Base-by-base conservation (phyloP, 2,113 vertebrate genomes). In the Irena cyanogastra region DNA sequence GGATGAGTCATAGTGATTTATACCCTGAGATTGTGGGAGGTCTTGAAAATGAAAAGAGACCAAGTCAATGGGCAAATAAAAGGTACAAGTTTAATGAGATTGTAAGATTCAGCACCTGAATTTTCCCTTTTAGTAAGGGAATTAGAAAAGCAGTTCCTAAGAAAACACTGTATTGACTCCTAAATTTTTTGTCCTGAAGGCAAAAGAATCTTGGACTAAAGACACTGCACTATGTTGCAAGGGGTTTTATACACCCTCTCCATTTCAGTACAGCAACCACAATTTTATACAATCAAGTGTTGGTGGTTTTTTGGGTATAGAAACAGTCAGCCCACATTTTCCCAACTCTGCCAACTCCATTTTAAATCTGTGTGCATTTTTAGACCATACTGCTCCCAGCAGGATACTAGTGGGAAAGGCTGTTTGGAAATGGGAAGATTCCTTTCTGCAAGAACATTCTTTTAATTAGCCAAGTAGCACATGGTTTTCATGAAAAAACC, bases 1-100 rank as follows among this genome's bases (percentile, higher is more conserved):
- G 95, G 88, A 94, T 95, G 81, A 93, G 28, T 83, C 33, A 69
- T 87, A 85, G 74, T 87, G 83, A 92, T 77, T 90, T 84, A 83
- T 85, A 94, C 95, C 95, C 96, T 97, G 96, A 97, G 96, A 94
- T 56, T 92, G 78, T 68, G 89, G 74, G 94, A 94, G 71, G 60
- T 70, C 84, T 84, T 93, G 42, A 56, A 74, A 83, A 89, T 33
- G 8, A 88, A 65, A 69, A 60, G 71, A 90, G 50, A 89, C 81
- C 47, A 83, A 10, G 13, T 80, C 47, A 90, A 87, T 3, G 57
- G 78, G 52, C 66, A 83, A 90, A 92, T 53, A 85, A 85, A 85
- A 95, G 91, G 86, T 91, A 95, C 83, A 96, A 92, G 78, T 95
- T 91, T 83, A 92, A 92, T 53, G 74, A 87, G 33, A 89, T 65